Evolutionary conservation across 2,888 invertebrate species (phyloP).

Genomic region (Rhagonycha lutea): DNA sequence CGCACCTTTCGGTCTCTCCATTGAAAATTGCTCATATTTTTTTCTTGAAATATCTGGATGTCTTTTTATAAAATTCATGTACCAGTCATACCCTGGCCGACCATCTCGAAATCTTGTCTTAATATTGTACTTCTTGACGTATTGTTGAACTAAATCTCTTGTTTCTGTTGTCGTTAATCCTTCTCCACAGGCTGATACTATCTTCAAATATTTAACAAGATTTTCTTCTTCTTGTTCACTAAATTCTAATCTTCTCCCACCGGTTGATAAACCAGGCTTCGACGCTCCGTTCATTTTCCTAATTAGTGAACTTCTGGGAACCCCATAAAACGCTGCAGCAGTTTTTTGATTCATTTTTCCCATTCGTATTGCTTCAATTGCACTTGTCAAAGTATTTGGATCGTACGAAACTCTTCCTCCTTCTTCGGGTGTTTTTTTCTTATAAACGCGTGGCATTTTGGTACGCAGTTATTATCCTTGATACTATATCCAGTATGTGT

Average conservation of each 20-base stretch:
- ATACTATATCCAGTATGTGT: too few species aligned
- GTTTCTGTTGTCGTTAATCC: background rate
- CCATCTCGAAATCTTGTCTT: background rate
- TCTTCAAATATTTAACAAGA: background rate
- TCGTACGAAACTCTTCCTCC: background rate
- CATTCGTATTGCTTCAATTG: background rate
- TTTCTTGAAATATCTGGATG: background rate
- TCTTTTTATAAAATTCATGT: background rate
- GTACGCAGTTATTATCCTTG: too few species aligned
- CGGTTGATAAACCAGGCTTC: background rate
- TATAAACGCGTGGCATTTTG: background rate
- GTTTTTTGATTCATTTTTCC: background rate
- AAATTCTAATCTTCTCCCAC: background rate
- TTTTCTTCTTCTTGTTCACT: background rate
- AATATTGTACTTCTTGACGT: background rate
- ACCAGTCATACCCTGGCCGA: slow-evolving; percentile 4
- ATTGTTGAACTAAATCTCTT: background rate
- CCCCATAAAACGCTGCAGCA: background rate
- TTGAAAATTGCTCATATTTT: background rate
- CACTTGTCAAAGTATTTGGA: background rate
- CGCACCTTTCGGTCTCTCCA: background rate
- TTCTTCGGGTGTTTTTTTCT: background rate
- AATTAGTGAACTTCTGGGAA: background rate
- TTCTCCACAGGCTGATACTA: background rate
- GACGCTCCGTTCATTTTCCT: background rate